phyloP scores from a whole-genome alignment of 2,888 invertebrate species.

The Anorthoa munda region DNA sequence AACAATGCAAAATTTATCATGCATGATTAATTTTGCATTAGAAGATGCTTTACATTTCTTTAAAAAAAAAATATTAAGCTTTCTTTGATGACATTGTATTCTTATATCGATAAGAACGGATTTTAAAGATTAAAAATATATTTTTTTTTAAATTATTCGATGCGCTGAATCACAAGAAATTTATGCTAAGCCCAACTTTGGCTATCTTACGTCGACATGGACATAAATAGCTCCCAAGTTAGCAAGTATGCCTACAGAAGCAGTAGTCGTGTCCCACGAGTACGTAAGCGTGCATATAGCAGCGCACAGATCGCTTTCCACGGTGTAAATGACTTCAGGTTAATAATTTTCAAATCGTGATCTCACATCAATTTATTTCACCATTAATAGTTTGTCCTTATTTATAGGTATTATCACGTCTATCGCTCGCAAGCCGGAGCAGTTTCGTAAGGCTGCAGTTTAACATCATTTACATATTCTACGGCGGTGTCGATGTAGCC shows the following conservation, averaged over 20 bases:
- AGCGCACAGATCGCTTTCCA: constrained; percentile 75
- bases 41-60: not conserved
- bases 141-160: no score
- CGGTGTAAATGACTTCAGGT: constrained; percentile 80
- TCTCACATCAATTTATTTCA: constrained; percentile 87
- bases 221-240: constrained; percentile 34
- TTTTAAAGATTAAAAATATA: no score
- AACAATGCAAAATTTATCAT: constrained; percentile 35
- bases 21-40: constrained; percentile 11
- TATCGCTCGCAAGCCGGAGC: constrained; percentile 78
- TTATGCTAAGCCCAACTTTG: constrained; percentile 24
- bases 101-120: not conserved
- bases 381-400: constrained; percentile 87
- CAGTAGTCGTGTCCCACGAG: constrained; percentile 55
- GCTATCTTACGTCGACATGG: constrained; percentile 24
- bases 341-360: constrained; percentile 87
- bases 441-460: constrained; percentile 85
- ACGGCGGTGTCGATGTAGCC: constrained; percentile 79
- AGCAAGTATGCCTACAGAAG: constrained; percentile 36
- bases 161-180: not conserved
- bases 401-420: constrained; percentile 88
- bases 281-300: constrained; percentile 54
- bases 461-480: constrained; percentile 88
- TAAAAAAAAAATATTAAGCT: not conserved
- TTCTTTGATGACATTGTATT: no score